phyloP scores from a whole-genome alignment of 1,140 invertebrate genomes.

The Philotrypesis tridentata region DNA sequence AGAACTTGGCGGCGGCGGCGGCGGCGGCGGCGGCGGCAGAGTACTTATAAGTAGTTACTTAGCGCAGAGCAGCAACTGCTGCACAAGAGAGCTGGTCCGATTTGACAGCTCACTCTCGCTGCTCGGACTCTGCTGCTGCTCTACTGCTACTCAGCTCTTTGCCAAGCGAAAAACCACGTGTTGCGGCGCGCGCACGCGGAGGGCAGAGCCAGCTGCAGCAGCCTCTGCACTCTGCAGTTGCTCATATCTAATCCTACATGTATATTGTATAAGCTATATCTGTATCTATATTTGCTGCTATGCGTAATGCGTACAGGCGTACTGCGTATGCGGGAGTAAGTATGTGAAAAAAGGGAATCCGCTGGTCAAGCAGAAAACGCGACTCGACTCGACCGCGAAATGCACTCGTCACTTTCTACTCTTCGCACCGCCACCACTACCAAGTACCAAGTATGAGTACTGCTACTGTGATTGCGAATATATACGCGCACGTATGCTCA shows the following conservation, averaged over 20 bases:
- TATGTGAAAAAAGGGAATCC: background rate
- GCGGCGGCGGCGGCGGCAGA: background rate
- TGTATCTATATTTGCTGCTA: too few relatives aligned
- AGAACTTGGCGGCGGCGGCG: background rate
- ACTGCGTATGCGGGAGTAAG: too few relatives aligned
- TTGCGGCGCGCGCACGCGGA: slow-evolving; percentile 36
- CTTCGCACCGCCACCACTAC: too few relatives aligned
- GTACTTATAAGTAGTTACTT: too few relatives aligned
- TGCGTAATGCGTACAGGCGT: background rate
- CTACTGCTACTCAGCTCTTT: too few relatives aligned
- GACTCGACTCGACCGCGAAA: background rate
- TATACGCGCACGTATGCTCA: background rate
- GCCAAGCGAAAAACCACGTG: slow-evolving; percentile 41
- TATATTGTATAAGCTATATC: too few relatives aligned
- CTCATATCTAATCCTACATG: too few relatives aligned
- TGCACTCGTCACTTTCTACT: background rate
- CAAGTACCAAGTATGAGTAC: too few relatives aligned
- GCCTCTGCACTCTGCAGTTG: too few relatives aligned
- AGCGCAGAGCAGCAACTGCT: background rate
- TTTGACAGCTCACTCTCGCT: background rate
- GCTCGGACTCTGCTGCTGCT: too few relatives aligned
- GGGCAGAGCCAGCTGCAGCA: background rate
- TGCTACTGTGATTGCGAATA: background rate
- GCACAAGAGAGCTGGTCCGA: background rate
- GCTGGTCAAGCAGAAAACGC: background rate